phyloP scores from a whole-genome alignment of 2,113 vertebrate genomes.

The Cavia porcellus region DNA sequence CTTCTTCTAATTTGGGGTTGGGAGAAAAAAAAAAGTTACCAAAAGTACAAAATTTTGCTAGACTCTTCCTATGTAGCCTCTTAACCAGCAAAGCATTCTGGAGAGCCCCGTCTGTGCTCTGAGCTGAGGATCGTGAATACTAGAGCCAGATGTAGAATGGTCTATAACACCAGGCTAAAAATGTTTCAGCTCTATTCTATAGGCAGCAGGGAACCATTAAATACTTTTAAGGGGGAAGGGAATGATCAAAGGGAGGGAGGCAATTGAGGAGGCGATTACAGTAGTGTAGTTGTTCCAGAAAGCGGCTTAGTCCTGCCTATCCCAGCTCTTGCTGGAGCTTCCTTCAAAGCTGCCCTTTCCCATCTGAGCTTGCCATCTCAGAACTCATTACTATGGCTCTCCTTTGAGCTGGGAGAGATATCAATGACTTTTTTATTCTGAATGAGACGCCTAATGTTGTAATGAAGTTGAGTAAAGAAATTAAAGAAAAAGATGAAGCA shows the following conservation, averaged over 20 bases:
- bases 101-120: background rate
- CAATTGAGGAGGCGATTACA: slow-evolving; percentile 47
- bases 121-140: slow-evolving; percentile 4
- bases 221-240: slow-evolving; percentile 46
- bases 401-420: slow-evolving; percentile 63
- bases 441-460: slow-evolving; percentile 53
- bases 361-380: slow-evolving; percentile 57
- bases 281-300: slow-evolving; percentile 54
- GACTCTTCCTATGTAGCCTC: background rate
- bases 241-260: slow-evolving; percentile 66
- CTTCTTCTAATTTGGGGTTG: slow-evolving; percentile 23
- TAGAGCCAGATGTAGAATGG: slow-evolving; percentile 7
- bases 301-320: slow-evolving; percentile 40
- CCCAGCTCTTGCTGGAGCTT: slow-evolving; percentile 33
- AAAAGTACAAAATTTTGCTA: slow-evolving; percentile 14
- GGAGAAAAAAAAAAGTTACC: background rate
- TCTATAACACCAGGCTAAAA: slow-evolving; percentile 13
- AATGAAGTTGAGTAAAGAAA: slow-evolving; percentile 12
- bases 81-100: background rate
- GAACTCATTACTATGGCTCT: slow-evolving; percentile 48
- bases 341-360: slow-evolving; percentile 67
- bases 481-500: slow-evolving; percentile 18
- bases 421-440: slow-evolving; percentile 69
- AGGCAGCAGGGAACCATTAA: slow-evolving; percentile 57
- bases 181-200: slow-evolving; percentile 21